A percentile compares a stretch with the other conserved stretches of the same genome.
Evolutionary conservation across 2,113 vertebrate species (phyloP).

Genomic region (Gadus chalcogrammus): DNA sequence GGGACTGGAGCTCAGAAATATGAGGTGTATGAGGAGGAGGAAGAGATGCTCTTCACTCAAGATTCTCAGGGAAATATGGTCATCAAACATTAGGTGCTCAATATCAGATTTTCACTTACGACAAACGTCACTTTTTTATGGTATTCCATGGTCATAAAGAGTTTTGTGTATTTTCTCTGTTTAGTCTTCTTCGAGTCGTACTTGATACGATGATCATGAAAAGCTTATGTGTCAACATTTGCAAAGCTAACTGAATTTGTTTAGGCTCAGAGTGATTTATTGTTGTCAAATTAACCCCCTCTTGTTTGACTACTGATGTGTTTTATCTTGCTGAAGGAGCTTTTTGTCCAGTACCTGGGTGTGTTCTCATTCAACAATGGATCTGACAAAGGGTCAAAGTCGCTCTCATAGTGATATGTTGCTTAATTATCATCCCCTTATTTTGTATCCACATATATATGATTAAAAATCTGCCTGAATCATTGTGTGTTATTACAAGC

Average conservation of each 20-base stretch:
- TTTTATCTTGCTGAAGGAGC: constrained; percentile 74
- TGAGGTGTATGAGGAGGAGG: constrained; percentile 41
- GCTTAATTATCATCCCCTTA: not conserved
- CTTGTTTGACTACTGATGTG: not conserved
- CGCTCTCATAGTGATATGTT: constrained; percentile 77
- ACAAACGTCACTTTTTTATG: not conserved
- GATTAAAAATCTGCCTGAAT: not conserved
- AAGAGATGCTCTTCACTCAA: constrained; percentile 73
- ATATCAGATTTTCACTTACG: not conserved
- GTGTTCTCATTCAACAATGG: constrained; percentile 83
- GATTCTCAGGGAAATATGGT: constrained; percentile 75
- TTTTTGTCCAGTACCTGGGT: constrained; percentile 92
- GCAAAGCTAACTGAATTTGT: no score
- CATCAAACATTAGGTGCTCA: constrained; percentile 68
- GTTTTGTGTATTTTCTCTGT: not conserved
- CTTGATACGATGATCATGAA: constrained; percentile 85
- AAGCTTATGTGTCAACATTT: constrained; percentile 7
- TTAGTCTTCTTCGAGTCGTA: not conserved
- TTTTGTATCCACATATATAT: not conserved
- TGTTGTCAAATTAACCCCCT: not conserved
- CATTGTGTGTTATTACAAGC: not conserved
- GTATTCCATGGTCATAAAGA: not conserved
- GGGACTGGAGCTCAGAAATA: constrained; percentile 2
- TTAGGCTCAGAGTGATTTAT: no score
- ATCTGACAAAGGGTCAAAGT: constrained; percentile 76